Conservation (phyloP, 2,888 invertebrate species). For the Polyommatus icarus region DNA sequence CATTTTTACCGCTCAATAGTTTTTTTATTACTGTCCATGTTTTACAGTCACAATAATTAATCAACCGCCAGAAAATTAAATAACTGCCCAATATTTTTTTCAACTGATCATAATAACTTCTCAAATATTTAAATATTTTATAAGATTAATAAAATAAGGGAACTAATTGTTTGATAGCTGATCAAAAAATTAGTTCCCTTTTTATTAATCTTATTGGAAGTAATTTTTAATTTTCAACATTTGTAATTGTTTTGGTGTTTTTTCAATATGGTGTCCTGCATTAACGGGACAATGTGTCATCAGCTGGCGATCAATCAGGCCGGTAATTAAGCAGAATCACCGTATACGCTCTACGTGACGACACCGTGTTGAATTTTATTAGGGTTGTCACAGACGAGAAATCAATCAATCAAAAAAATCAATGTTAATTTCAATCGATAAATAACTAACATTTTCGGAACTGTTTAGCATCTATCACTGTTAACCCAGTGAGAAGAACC, state of each 20-base stretch:
- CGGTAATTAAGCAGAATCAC: conserved; percentile 25
- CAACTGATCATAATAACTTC: no score
- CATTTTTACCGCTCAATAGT: no score
- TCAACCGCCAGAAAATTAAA: no score
- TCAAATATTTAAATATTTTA: no score
- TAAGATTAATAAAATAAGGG: no score
- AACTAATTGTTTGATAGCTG: no score
- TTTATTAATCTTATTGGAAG: not conserved
- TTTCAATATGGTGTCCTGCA: not conserved
- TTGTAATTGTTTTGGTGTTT: not conserved
- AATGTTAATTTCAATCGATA: no score
- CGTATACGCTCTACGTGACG: conserved; percentile 27
- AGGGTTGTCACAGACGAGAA: not conserved
- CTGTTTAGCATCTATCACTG: not conserved
- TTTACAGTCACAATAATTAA: no score
- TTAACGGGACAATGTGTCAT: conserved; percentile 5
- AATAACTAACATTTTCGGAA: not conserved
- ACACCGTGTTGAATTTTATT: conserved; percentile 15
- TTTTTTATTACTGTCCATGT: no score
- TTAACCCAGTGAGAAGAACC: no score
- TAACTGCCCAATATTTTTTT: no score
- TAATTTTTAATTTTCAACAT: not conserved
- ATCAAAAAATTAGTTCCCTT: no score
- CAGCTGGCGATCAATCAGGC: conserved; percentile 10
- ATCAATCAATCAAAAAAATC: not conserved